Base-by-base conservation (phyloP, 2,797 vertebrate species). In the Tenualosa thibaudeaui region DNA sequence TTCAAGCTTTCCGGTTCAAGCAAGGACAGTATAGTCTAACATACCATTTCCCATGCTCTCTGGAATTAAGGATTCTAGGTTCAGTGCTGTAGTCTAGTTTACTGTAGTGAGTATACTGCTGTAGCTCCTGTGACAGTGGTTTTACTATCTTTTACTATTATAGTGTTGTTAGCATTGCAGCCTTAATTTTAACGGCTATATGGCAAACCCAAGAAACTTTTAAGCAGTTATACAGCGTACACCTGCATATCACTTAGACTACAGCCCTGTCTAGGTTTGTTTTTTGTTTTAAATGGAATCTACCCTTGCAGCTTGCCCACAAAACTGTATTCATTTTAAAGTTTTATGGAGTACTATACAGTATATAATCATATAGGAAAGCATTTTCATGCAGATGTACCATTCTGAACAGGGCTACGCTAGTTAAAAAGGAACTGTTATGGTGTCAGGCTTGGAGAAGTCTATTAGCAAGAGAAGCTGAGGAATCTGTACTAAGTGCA, bases 281-380 rank as follows among this genome's bases (percentile, higher is more conserved):
- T 78, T 78, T 78, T 78, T 19, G 40, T 78, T 78, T 78, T 19
- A 71, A 71, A 71, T 19, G 3, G 62, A 65, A 26, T 71, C 13
- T 15, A 40, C 40, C 26, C n/a, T 6, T 71, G 68, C 68, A 5
- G 68, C 31, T 37, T 71, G 31, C 37, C 26, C 1, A 71, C 68
- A 17, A 71, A 71, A 71, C 15, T 37, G 13, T 71, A 71, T 40
- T 7, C 12, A 37, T 17, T 37, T 71, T 15, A 71, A 71, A 71
- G 13, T 40, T 71, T 71, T 13, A 71, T 71, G 37, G 0, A 51
- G 50, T 12, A 5, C 50, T 37, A 40, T 37, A n/a, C n/a, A n/a
- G n/a, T n/a, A 71, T 15, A 37, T 19, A 17, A 19, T 71, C 68
- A 15, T 19, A 37, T 71, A 71, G 31, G 37, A 71, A 19, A 71